Percentiles rank a stretch among this genome's conserved stretches.
phyloP scores from a whole-genome alignment of 2,888 invertebrate species.

The Vannuccia rotundouncinata region DNA sequence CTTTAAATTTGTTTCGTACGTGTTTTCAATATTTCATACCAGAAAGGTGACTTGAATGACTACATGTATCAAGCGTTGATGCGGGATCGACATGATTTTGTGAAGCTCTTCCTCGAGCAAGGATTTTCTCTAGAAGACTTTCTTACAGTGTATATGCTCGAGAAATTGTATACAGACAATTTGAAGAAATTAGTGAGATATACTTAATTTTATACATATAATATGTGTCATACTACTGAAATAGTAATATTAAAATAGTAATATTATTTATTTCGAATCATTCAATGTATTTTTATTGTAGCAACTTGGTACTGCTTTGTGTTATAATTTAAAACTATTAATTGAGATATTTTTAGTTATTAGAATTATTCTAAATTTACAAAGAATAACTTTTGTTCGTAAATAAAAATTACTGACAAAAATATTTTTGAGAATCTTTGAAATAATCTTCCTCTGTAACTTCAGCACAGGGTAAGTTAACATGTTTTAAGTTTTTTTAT shows the following conservation, averaged over 20 bases:
- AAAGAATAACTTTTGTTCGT: background rate
- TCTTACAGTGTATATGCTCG: constrained; percentile 47
- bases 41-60: constrained; percentile 45
- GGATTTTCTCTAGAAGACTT: constrained; percentile 53
- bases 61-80: constrained; percentile 53
- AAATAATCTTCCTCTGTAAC: too few species aligned
- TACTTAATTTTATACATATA: too few species aligned
- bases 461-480: too few species aligned
- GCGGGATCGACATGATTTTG: constrained; percentile 51
- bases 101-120: constrained; percentile 54
- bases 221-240: too few species aligned
- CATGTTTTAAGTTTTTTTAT: too few species aligned
- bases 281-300: background rate
- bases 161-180: constrained; percentile 48
- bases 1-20: background rate
- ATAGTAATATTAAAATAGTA: too few species aligned
- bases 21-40: background rate
- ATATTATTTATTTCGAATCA: background rate
- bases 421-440: too few species aligned
- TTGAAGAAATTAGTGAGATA: constrained; percentile 37
- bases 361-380: background rate
- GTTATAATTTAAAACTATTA: background rate
- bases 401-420: background rate
- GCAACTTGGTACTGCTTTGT: background rate
- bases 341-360: background rate